Base-by-base conservation (phyloP, 2,888 invertebrate species). In the Platypus cylindrus region DNA sequence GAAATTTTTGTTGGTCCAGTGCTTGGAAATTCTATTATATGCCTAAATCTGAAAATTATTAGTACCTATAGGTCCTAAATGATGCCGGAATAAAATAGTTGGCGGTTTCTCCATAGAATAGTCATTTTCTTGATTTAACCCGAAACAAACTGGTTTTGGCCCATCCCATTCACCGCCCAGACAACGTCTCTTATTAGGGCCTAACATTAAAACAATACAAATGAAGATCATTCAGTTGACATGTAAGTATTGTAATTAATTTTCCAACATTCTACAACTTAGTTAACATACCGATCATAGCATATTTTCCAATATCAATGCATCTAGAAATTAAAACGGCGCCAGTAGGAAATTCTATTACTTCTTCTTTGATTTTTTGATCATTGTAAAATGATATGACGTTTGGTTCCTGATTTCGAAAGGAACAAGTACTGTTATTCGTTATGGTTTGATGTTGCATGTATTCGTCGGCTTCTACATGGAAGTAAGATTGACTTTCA, bases 41-140 rank as follows among this genome's bases (percentile, higher is more conserved):
- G n/a, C n/a, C n/a, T n/a, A n/a, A n/a, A n/a, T n/a, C n/a, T n/a
- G n/a, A n/a, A n/a, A n/a, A n/a, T n/a, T n/a, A n/a, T n/a, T n/a
- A n/a, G n/a, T 34, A 38, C 38, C 38, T 34, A 87, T 86, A 0
- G 86, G 85, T 0, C 86, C 87, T 24, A 77, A 67, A 38, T 81
- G 77, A 55, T 85, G 80, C 1, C 86, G 69, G 58, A 87, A 85
- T 30, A 86, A 62, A 44, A 87, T 80, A 0, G 87, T 86, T 0
- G 87, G 86, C 0, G 84, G 77, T 55, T 84, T 84, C 53, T 84
- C 84, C 78, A 86, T 76, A 11, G 84, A 84, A 58, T 86, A 86
- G 53, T 87, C 85, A 48, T 84, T 82, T 54, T 83, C 79, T 55
- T 87, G 87, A 52, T 84, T 86, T 0, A 87, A 66, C 1, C 86